Evolutionary conservation across 2,888 invertebrate genomes (phyloP), one percentile per base, ranked within the genome.

Genomic region (Caenorhabditis sp.): DNA sequence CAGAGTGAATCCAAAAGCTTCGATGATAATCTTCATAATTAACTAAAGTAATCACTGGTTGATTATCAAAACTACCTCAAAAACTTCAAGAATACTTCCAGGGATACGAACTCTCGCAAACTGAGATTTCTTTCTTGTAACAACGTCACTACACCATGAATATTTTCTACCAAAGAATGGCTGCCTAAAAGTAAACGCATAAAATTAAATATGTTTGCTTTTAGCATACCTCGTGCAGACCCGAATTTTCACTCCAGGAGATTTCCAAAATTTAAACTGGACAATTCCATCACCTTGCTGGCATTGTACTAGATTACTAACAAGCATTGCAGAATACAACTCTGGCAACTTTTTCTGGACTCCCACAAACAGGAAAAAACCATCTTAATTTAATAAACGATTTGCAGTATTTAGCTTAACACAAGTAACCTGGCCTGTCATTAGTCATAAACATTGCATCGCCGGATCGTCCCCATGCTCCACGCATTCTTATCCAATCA

Each of bases 11-110:
- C 85, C 82, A 37, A 82, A 82, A 0, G 89, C 89, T 71, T 89
- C 89, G 13, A 90, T 88, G 0, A 90, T 88, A 13, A 90, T 85
- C 89, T 90, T n/a, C n/a, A n/a, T n/a, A n/a, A n/a, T n/a, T n/a
- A n/a, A n/a, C n/a, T n/a, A n/a, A n/a, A n/a, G n/a, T n/a, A n/a
- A n/a, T n/a, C n/a, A n/a, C n/a, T n/a, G n/a, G n/a, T n/a, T n/a
- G n/a, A n/a, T n/a, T n/a, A n/a, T n/a, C n/a, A n/a, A n/a, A 15
- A 32, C 28, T 11, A 88, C 89, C 83, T 89, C 88, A 64, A 89
- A 89, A 47, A 84, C 84, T 18, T 80, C 67, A 8, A 84, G 26
- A 11, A 89, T 84, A 15, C 81, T 86, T 1, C 90, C 90, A 0
- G 90, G 89, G 44, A 90, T 88, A 1, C 84, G 47, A 11, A 89